phyloP scores from a whole-genome alignment of 2,888 invertebrate genomes.

The Nymphalis c-album region DNA sequence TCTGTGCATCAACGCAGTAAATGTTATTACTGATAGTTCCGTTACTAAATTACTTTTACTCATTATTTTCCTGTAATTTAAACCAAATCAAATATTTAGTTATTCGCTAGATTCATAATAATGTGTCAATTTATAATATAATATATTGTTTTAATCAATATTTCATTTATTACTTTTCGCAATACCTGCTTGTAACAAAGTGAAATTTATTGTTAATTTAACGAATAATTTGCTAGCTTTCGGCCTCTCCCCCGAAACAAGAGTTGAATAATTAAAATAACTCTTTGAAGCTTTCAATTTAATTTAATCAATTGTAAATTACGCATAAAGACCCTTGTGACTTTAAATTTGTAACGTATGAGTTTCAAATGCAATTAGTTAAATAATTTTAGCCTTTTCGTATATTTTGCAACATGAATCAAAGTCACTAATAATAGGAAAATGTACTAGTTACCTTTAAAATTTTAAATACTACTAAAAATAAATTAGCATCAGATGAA shows the following conservation, averaged over 20 bases:
- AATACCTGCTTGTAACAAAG: conserved; percentile 4
- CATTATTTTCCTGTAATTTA: no score
- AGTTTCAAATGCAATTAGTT: conserved; percentile 13
- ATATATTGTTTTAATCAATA: not conserved
- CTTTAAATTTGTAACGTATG: conserved; percentile 23
- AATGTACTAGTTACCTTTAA: no score
- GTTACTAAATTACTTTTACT: no score
- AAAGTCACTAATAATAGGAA: no score
- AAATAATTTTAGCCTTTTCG: not conserved
- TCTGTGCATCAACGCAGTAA: no score
- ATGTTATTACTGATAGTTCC: no score
- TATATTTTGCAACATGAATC: no score
- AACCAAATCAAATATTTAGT: no score
- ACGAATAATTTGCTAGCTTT: conserved; percentile 30
- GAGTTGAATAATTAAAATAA: conserved; percentile 22
- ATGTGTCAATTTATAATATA: no score
- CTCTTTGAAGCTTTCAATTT: conserved; percentile 16
- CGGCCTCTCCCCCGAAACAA: conserved; percentile 3
- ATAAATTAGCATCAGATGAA: no score
- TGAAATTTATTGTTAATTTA: conserved; percentile 24
- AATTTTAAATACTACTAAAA: no score
- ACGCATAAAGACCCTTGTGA: conserved; percentile 2
- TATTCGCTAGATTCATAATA: no score
- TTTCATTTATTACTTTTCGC: conserved; percentile 13
- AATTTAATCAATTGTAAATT: conserved; percentile 27